Percentiles rank a stretch among this genome's conserved stretches.
These are phyloP conservation scores for Nyctalus aviator DNA, from an alignment of 2,797 vertebrate species.

Conservation along the genomic window DNA sequence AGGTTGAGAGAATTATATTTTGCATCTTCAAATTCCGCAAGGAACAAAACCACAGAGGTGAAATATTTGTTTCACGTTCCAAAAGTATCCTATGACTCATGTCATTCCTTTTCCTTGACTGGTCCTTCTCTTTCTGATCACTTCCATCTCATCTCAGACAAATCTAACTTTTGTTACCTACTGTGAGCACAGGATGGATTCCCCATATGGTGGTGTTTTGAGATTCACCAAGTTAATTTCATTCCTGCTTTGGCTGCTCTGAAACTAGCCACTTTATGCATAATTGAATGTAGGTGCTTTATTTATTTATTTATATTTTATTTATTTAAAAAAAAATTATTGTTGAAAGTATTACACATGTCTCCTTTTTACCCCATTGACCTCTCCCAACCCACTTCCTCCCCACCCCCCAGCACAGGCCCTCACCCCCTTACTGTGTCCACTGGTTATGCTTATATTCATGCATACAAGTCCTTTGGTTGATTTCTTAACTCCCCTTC, in stretches of 20 bases:
- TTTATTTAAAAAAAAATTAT: no score
- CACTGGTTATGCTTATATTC: no score
- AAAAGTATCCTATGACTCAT: not conserved
- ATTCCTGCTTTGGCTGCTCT: slow-evolving; percentile 21
- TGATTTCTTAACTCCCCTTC: no score
- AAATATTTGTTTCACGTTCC: slow-evolving; percentile 33
- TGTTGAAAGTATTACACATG: no score
- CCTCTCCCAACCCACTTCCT: no score
- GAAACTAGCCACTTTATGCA: slow-evolving; percentile 37
- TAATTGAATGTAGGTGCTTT: not conserved
- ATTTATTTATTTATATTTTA: not conserved
- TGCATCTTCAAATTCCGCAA: not conserved
- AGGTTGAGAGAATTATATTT: slow-evolving; percentile 26
- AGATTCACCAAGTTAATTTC: slow-evolving; percentile 26
- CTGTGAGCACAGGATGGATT: not conserved
- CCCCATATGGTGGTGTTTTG: not conserved
- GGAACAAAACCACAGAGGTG: slow-evolving; percentile 22
- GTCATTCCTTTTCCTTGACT: not conserved
- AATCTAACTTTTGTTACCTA: not conserved
- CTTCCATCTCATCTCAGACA: not conserved
- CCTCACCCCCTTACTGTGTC: no score
- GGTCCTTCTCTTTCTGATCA: not conserved
- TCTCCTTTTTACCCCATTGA: no score
- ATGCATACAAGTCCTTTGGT: no score
- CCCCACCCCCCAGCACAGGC: no score